Evolutionary conservation across 53 echinoderm and acorn worm genomes (phyloP), one percentile per base, ranked within the genome.

Genomic region (Patiria pectinifera): DNA sequence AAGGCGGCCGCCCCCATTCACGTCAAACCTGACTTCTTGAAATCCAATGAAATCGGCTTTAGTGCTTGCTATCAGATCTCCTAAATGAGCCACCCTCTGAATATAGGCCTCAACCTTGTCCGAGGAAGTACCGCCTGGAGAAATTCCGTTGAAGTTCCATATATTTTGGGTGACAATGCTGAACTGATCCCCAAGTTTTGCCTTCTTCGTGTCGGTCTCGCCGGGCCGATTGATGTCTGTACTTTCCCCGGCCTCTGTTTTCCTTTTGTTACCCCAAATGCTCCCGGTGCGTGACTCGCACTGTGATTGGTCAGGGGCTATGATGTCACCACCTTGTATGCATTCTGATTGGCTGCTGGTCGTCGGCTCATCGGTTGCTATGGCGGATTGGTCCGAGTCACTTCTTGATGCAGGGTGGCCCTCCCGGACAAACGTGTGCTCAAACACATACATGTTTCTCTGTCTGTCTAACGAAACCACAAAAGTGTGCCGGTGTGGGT

Each of bases 141-240:
- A 24, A 22, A 91, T 19, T 26, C 93, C 91, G 69, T 98, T 96
- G 66, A 98, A 98, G 85, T 98, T 98, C 98, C 98, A 98, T 77
- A 98, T 95, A 81, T 98, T 98, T 66, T 96, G 96, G 11, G 98
- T 93, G 44, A 93, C 80, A 61, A 98, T 69, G 9, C 66, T 91
- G 0, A 94, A 76, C 46, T 8, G 53, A 0, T 53, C 53, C 8
- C 43, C 69, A 6, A 6, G 46, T 47, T 48, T 45, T 45, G 21
- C 11, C 11, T 63, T 60, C 69, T 80, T 69, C 12, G 43, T 43
- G 11, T 76, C 60, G 0, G n/a, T 43, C 77, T 26, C 80, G 43
- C 82, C 22, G 2, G 58, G 14, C 21, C 45, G 53, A 53, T 16
- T 60, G n/a, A 69, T 24, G 3, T 45, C 53, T 21, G 19, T 19